Evolutionary conservation across 1,140 invertebrate genomes (phyloP), one percentile per base, ranked within the genome.

Genomic region (Melitaea cinxia): DNA sequence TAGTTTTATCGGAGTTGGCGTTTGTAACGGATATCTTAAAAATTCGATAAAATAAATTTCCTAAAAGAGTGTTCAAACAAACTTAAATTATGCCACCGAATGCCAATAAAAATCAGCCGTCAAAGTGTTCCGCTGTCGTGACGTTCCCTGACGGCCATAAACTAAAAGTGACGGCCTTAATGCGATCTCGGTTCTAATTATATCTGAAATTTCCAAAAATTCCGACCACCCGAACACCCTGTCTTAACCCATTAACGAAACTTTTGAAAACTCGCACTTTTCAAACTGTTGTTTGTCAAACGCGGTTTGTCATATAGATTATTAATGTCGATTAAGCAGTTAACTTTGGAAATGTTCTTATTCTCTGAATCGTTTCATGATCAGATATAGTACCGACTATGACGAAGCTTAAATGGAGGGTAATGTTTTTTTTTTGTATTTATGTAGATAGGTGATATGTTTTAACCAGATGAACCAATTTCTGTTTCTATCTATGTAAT

Each of bases 141-240:
- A 75, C 74, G 55, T 67, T 73, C 72, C 77, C 77, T 65, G 65
- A 67, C 68, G 72, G 72, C 74, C 75, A 81, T 82, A 83, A 85
- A 87, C 75, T 72, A 83, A 81, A 82, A 86, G 75, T 86, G 85
- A 86, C 83, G 69, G 74, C 79, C 68, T 72, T 85, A 85, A 86
- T 82, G 82, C 82, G 82, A 86, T 86, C 75, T 62, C 70, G 73
- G 47, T 78, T 79, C 77, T 88, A 86, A 88, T 86, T 86, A 85
- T 80, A 79, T 74, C 68, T 52, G 73, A 88, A 86, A 82, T 85
- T 84, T 69, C 75, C 81, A 84, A 85, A 88, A 88, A 88, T 86
- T 79, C 72, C 67, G 14, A 62, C 65, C 63, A 54, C 72, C 76
- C 69, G 39, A 30, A 73, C 70, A 72, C 53, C 59, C 54, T 23